phyloP scores from a whole-genome alignment of 2,113 vertebrate species.

The Dromas ardeola region DNA sequence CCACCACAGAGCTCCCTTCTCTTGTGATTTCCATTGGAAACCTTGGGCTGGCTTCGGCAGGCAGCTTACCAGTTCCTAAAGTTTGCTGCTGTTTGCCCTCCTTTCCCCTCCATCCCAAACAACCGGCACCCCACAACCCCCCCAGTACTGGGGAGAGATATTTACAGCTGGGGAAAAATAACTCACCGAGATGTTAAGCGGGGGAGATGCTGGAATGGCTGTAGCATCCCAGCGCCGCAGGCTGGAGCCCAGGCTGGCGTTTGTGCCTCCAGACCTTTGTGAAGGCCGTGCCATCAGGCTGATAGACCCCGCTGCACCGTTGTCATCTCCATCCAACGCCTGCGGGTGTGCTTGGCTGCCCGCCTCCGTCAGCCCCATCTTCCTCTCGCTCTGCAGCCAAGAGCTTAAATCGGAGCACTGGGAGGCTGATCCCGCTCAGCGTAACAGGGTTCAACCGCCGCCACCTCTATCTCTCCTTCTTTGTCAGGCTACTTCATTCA shows the following conservation, averaged over 20 bases:
- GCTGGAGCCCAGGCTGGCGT: background rate
- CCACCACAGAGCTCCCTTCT: background rate
- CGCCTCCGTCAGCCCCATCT: background rate
- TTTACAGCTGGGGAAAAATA: background rate
- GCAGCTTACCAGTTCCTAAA: background rate
- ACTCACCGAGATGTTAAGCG: fast-evolving
- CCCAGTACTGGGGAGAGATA: fast-evolving
- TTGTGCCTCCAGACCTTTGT: background rate
- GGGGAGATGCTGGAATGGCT: background rate
- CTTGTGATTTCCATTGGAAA: background rate
- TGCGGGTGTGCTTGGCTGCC: fast-evolving
- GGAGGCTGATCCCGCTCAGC: background rate
- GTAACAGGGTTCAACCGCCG: background rate
- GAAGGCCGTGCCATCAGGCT: fast-evolving
- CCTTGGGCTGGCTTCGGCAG: background rate
- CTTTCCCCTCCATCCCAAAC: background rate
- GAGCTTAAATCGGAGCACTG: fast-evolving
- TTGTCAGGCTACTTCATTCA: conserved; percentile 51
- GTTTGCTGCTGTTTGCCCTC: background rate
- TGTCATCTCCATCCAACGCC: fast-evolving
- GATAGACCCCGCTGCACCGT: fast-evolving
- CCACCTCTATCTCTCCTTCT: background rate
- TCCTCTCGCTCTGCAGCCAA: background rate
- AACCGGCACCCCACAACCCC: fast-evolving
- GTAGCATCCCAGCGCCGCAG: fast-evolving